These are phyloP conservation scores for Brachycybe producta DNA, from an alignment of 2,888 invertebrate genomes.

Conservation along the genomic window DNA sequence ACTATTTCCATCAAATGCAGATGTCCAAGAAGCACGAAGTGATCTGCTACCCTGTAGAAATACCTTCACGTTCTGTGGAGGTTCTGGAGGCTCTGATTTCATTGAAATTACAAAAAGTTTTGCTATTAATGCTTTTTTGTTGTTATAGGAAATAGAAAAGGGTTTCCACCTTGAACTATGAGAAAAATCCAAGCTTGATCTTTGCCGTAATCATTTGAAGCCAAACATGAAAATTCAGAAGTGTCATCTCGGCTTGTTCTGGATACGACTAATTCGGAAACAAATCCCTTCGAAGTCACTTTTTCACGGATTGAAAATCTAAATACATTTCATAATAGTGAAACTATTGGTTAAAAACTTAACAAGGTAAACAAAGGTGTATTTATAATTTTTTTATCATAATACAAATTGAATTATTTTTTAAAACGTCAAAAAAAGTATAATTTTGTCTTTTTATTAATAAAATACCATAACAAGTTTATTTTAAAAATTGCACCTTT, in stretches of 20 bases:
- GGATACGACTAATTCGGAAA: slow-evolving; percentile 25
- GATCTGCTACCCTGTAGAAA: slow-evolving; percentile 8
- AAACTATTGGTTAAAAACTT: neutral
- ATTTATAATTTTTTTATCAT: too few species aligned
- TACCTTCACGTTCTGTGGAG: slow-evolving; percentile 13
- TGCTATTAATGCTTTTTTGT: neutral
- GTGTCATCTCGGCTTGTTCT: slow-evolving; percentile 15
- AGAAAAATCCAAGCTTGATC: slow-evolving; percentile 38
- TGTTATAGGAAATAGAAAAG: neutral
- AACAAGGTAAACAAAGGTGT: too few species aligned
- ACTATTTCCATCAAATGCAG: slow-evolving; percentile 18
- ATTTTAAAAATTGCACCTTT: too few species aligned
- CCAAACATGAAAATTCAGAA: slow-evolving; percentile 34
- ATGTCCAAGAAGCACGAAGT: slow-evolving; percentile 13
- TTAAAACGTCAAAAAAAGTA: too few species aligned
- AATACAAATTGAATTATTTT: too few species aligned
- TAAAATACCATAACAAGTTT: too few species aligned
- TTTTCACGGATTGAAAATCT: slow-evolving; percentile 11
- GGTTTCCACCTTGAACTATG: slow-evolving; percentile 37
- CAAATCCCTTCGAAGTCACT: slow-evolving; percentile 27
- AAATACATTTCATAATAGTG: neutral
- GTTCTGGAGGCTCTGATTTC: slow-evolving; percentile 18
- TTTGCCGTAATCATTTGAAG: slow-evolving; percentile 39
- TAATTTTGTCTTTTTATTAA: too few species aligned
- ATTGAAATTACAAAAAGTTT: neutral